Conservation (phyloP, 2,113 vertebrate species). For the Percopsis transmontana region DNA sequence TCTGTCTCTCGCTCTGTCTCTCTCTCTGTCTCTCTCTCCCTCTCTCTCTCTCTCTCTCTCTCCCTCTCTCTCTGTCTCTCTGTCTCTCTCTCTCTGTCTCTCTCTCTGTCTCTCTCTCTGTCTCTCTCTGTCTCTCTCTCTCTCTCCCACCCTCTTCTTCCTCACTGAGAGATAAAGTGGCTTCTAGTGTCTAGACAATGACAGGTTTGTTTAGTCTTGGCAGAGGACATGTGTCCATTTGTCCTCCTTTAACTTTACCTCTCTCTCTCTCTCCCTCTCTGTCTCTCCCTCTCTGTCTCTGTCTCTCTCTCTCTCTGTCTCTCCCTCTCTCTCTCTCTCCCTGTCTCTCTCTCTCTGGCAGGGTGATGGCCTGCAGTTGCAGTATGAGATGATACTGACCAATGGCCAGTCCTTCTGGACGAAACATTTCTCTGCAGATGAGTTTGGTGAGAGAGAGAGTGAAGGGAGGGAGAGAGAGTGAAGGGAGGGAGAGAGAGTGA, state of each 20-base stretch:
- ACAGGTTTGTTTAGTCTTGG: no score
- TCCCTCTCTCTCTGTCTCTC: neutral
- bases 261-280: neutral
- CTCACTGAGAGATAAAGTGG: no score
- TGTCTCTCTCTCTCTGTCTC: neutral
- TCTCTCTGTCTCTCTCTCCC: conserved; percentile 10
- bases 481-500: neutral
- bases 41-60: conserved; percentile 13
- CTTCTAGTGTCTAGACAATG: no score
- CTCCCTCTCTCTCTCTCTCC: neutral
- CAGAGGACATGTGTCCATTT: no score
- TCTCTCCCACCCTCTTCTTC: neutral
- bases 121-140: neutral
- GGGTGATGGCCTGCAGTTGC: conserved; percentile 88
- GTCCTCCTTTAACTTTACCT: neutral
- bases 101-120: neutral
- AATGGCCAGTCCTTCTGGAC: conserved; percentile 95
- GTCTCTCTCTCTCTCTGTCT: neutral
- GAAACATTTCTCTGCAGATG: conserved; percentile 90
- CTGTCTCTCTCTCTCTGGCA: conserved; percentile 42
- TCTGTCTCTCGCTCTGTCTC: neutral
- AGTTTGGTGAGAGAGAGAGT: conserved; percentile 83
- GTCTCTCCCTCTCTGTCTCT: neutral
- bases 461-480: conserved; percentile 22
- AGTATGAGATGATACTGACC: conserved; percentile 92